phyloP scores from a whole-genome alignment of 2,113 vertebrate genomes.

The Sterna hirundo region DNA sequence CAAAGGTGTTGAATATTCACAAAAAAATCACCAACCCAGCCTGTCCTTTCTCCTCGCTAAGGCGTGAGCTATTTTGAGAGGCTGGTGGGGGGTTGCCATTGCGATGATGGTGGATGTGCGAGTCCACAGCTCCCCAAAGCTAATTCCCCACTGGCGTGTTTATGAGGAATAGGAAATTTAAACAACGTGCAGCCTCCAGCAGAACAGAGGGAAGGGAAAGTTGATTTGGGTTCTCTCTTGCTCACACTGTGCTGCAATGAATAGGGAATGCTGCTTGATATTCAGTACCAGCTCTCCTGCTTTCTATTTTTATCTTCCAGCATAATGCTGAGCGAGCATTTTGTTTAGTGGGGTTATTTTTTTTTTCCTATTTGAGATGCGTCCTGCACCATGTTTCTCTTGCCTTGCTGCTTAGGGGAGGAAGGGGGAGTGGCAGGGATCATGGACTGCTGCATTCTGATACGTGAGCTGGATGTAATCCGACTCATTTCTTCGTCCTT shows the following conservation, averaged over 20 bases:
- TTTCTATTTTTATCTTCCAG: constrained; percentile 54
- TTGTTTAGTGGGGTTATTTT: neutral
- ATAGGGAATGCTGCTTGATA: constrained; percentile 5
- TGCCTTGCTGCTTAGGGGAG: neutral
- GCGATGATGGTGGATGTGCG: neutral
- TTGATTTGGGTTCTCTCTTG: neutral
- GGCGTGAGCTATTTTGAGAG: constrained; percentile 5
- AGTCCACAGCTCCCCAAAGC: neutral
- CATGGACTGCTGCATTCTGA: neutral
- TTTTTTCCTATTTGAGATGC: neutral
- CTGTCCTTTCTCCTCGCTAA: neutral
- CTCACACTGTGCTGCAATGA: neutral
- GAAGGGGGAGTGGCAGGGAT: neutral
- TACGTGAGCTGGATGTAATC: neutral
- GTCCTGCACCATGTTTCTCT: constrained; percentile 23
- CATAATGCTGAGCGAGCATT: constrained; percentile 46
- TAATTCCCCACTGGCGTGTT: neutral
- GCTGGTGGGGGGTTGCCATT: neutral
- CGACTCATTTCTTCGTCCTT: neutral
- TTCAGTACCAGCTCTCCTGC: constrained; percentile 23
- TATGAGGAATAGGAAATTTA: neutral
- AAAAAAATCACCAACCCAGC: neutral
- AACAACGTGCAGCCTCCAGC: neutral
- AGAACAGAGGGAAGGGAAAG: neutral
- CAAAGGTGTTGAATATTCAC: constrained; percentile 42